phyloP scores from a whole-genome alignment of 2,113 vertebrate species.

The Cyanistes caeruleus region DNA sequence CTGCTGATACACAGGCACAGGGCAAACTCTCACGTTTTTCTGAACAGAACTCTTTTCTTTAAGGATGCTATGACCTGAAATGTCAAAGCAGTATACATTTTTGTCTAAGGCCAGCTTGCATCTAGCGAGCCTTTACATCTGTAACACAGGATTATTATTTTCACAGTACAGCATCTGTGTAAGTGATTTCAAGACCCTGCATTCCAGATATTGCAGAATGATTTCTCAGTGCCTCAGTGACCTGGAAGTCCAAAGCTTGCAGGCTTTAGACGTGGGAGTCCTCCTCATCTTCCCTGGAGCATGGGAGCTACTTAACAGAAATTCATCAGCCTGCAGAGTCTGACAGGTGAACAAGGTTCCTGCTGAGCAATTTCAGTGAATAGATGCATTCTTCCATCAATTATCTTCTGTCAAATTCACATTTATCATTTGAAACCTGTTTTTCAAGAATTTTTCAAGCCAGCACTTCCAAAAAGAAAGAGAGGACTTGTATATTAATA shows the following conservation, averaged over 20 bases:
- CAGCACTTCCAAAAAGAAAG: not conserved
- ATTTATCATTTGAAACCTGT: not conserved
- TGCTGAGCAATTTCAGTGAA: conserved; percentile 3
- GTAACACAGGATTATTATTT: not conserved
- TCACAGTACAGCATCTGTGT: not conserved
- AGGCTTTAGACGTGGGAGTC: not conserved
- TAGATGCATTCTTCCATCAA: not conserved
- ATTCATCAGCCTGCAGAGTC: not conserved
- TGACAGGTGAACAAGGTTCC: conserved; percentile 39
- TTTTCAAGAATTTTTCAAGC: not conserved
- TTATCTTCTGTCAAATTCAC: conserved; percentile 1
- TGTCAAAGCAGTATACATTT: not conserved
- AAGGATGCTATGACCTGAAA: not conserved
- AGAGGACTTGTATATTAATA: conserved; percentile 5
- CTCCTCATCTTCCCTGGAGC: not conserved
- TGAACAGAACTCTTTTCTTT: not conserved
- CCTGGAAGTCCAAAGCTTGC: not conserved
- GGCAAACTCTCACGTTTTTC: not conserved
- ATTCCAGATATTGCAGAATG: not conserved
- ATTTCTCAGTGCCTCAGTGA: not conserved
- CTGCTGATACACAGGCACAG: not conserved
- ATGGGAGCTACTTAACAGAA: not conserved
- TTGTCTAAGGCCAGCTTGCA: not conserved
- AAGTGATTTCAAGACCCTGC: not conserved
- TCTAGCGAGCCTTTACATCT: not conserved